These are phyloP conservation scores for Lycopodina hypogea DNA, from an alignment of 37 sponge, comb jelly and placozoan genomes.

Conservation along the genomic window DNA sequence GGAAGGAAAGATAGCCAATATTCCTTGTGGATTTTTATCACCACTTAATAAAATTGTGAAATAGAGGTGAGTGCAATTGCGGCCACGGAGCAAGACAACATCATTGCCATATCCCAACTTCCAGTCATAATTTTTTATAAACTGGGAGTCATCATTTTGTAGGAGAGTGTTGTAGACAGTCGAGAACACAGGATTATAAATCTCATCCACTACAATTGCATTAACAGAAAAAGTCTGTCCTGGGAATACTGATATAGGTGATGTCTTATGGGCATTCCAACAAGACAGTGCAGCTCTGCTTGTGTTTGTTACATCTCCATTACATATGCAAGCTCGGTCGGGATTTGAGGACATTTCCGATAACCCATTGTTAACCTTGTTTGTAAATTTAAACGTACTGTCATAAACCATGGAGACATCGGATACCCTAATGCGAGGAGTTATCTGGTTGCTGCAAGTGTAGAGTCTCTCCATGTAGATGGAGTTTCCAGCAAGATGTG, in stretches of 20 bases:
- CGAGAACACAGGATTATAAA: slow-evolving; percentile 11
- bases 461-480: slow-evolving; percentile 12
- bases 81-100: not conserved
- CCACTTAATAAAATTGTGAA: slow-evolving; percentile 6
- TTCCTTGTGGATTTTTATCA: not conserved
- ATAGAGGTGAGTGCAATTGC: slow-evolving; percentile 3
- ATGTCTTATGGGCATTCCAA: not conserved
- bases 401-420: not conserved
- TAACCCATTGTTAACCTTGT: slow-evolving; percentile 3
- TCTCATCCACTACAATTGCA: not conserved
- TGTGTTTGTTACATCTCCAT: not conserved
- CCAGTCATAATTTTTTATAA: not conserved
- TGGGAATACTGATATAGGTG: slow-evolving; percentile 1
- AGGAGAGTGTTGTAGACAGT: not conserved
- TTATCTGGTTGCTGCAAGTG: not conserved
- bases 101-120: not conserved
- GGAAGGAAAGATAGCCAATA: not conserved
- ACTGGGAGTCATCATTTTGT: not conserved
- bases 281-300: not conserved
- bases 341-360: slow-evolving; percentile 15
- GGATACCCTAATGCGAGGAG: not conserved
- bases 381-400: slow-evolving; percentile 3
- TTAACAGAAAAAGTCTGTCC: not conserved
- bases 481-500: slow-evolving; percentile 25
- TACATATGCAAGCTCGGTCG: not conserved